Conservation (phyloP, 2,888 invertebrate genomes). For the Neoascia interrupta region DNA sequence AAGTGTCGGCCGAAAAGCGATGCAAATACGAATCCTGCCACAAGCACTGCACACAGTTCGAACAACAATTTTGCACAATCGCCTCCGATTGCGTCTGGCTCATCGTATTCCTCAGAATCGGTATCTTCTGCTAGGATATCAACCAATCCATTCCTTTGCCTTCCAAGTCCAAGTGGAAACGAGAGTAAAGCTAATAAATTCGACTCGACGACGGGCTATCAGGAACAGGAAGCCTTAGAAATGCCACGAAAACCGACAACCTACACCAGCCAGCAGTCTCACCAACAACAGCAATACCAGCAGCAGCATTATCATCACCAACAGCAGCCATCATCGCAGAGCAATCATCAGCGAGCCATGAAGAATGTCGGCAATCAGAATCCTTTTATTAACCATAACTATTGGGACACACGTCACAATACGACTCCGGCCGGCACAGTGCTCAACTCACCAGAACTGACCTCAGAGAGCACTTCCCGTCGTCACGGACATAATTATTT, state of each 20-base stretch:
- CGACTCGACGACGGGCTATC: slow-evolving; percentile 30
- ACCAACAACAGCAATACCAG: slow-evolving; percentile 60
- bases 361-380: slow-evolving; percentile 73
- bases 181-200: slow-evolving; percentile 48
- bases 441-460: slow-evolving; percentile 77
- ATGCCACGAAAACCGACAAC: slow-evolving; percentile 76
- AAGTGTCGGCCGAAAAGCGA: slow-evolving; percentile 89
- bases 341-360: slow-evolving; percentile 35
- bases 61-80: slow-evolving; percentile 77
- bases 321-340: slow-evolving; percentile 12
- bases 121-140: slow-evolving; percentile 79
- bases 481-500: slow-evolving; percentile 67
- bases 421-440: slow-evolving; percentile 74
- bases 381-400: slow-evolving; percentile 77
- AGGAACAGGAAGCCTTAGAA: slow-evolving; percentile 71
- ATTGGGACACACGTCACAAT: slow-evolving; percentile 76
- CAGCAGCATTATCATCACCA: slow-evolving; percentile 67
- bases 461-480: slow-evolving; percentile 70
- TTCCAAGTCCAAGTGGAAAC: slow-evolving; percentile 59
- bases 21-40: slow-evolving; percentile 80
- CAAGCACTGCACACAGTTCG: slow-evolving; percentile 70
- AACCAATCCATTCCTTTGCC: slow-evolving; percentile 78
- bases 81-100: slow-evolving; percentile 77
- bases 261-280: slow-evolving; percentile 69
- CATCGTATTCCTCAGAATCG: slow-evolving; percentile 79